Percentiles rank a stretch among this genome's conserved stretches.
phyloP scores from a whole-genome alignment of 2,888 invertebrate species.

The Acleris laterana region DNA sequence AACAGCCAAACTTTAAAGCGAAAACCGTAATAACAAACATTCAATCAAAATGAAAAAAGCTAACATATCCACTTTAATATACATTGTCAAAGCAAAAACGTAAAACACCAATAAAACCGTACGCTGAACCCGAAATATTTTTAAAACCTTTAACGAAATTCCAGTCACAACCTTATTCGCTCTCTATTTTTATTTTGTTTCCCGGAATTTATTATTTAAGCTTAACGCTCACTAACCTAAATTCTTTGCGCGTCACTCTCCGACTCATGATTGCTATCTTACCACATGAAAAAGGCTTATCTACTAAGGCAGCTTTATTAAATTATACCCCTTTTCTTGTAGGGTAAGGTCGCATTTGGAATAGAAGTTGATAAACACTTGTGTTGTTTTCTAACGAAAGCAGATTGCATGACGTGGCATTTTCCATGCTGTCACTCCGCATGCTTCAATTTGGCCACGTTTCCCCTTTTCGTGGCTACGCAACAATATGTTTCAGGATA shows the following conservation, averaged over 20 bases:
- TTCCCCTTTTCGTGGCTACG: slow-evolving; percentile 23
- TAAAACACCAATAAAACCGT: not conserved
- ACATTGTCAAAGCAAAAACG: no score
- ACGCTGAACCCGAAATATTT: not conserved
- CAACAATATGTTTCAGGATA: slow-evolving; percentile 24
- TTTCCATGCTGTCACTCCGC: slow-evolving; percentile 36
- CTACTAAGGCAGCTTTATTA: no score
- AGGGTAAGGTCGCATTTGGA: no score
- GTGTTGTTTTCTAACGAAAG: no score
- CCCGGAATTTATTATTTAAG: slow-evolving; percentile 34
- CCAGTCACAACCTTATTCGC: not conserved
- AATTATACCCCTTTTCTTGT: no score
- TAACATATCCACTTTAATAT: no score
- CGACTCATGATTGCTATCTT: slow-evolving; percentile 37
- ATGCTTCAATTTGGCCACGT: slow-evolving; percentile 26
- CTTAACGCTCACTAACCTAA: slow-evolving; percentile 25
- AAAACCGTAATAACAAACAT: no score
- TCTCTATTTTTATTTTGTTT: slow-evolving; percentile 15
- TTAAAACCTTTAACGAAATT: not conserved
- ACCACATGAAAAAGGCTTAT: no score
- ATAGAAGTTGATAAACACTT: no score
- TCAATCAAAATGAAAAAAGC: no score
- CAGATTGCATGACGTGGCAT: slow-evolving; percentile 35
- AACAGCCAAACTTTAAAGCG: no score
- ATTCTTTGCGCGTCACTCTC: slow-evolving; percentile 36